Evolutionary conservation across 2,888 invertebrate genomes (phyloP).

Genomic region (Euplexia lucipara): DNA sequence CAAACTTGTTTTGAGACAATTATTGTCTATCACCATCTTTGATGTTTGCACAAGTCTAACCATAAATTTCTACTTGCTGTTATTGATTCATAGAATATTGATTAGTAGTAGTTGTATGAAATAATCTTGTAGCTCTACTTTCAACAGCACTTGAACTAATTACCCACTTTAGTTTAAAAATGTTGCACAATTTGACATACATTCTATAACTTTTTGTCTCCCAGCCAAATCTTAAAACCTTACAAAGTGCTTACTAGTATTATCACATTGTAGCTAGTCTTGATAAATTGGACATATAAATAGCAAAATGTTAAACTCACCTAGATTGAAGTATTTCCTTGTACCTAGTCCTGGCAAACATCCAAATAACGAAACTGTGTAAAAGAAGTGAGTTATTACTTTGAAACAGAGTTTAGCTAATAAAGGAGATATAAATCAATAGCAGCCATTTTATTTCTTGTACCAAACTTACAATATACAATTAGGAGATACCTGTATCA

Average conservation of each 20-base stretch:
- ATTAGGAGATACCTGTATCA: slow-evolving; percentile 82
- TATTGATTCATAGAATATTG: slow-evolving; percentile 1
- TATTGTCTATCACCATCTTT: slow-evolving; percentile 11
- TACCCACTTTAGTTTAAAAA: slow-evolving; percentile 19
- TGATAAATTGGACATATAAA: slow-evolving; percentile 9
- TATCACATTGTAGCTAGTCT: slow-evolving; percentile 14
- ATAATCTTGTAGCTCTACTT: neutral
- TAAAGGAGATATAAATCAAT: slow-evolving; percentile 6
- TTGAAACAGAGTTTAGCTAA: slow-evolving; percentile 11
- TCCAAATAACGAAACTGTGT: slow-evolving; percentile 33
- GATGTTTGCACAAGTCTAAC: slow-evolving; percentile 17
- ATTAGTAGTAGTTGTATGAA: neutral
- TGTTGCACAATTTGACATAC: slow-evolving; percentile 26
- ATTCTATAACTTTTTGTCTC: slow-evolving; percentile 9
- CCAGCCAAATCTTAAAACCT: slow-evolving; percentile 8
- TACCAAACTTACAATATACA: slow-evolving; percentile 36
- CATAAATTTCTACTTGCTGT: neutral
- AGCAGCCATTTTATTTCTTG: slow-evolving; percentile 34
- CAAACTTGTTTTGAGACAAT: slow-evolving; percentile 23
- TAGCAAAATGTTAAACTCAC: slow-evolving; percentile 30
- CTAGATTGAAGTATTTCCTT: slow-evolving; percentile 19
- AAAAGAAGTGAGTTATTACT: slow-evolving; percentile 1
- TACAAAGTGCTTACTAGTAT: slow-evolving; percentile 3
- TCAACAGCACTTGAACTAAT: neutral
- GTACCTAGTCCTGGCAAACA: slow-evolving; percentile 34